Percentiles rank a stretch among this genome's conserved stretches.
phyloP scores from a whole-genome alignment of 2,113 vertebrate genomes.

The Cebus imitator region DNA sequence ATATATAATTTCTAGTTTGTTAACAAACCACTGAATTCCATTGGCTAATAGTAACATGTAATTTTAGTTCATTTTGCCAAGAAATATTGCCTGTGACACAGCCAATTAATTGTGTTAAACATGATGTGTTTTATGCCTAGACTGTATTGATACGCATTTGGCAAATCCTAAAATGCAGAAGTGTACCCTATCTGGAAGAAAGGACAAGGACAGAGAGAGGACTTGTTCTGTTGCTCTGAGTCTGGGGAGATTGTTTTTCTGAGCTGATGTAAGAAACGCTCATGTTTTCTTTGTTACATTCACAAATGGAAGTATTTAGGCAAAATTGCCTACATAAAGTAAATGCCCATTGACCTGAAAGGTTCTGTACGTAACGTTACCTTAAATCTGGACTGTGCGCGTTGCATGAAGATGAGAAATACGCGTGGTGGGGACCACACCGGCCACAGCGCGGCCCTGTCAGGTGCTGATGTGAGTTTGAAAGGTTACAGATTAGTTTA shows the following conservation, averaged over 20 bases:
- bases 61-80: conserved; percentile 80
- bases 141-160: background rate
- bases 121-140: conserved; percentile 73
- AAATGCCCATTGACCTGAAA: conserved; percentile 81
- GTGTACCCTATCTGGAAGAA: background rate
- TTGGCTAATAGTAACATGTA: conserved; percentile 79
- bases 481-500: conserved; percentile 90
- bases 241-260: background rate
- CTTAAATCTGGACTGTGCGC: conserved; percentile 68
- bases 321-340: conserved; percentile 78
- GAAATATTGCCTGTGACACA: conserved; percentile 80
- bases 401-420: conserved; percentile 82
- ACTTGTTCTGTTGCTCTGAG: background rate
- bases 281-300: conserved; percentile 34
- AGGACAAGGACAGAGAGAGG: background rate
- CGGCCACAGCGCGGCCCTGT: conserved; percentile 78
- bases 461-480: conserved; percentile 85
- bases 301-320: conserved; percentile 76
- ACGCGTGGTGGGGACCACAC: conserved; percentile 76
- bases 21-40: conserved; percentile 78
- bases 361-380: conserved; percentile 73
- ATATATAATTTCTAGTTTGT: conserved; percentile 85
- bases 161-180: background rate
- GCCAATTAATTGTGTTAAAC: conserved; percentile 74
- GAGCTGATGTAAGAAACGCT: conserved; percentile 46